Base-by-base conservation (phyloP, 1,140 invertebrate genomes). In the Euura saliciscinereae region DNA sequence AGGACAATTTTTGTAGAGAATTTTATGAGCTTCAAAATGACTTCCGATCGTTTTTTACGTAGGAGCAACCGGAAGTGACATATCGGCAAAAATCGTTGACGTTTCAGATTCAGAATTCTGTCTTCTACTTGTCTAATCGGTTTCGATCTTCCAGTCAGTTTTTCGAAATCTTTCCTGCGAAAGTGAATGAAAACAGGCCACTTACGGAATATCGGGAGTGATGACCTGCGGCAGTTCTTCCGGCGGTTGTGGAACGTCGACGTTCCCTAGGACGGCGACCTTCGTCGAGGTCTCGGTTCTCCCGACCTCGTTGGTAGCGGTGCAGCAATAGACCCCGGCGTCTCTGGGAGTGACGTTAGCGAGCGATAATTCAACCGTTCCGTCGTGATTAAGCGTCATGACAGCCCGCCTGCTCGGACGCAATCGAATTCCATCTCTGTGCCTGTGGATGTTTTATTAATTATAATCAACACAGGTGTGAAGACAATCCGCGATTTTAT, bases 251-350 rank as follows among this genome's bases (percentile, higher is more conserved):
- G 80, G 85, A n/a, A 78, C 80, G n/a, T 83, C 80, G 28, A 80
- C 74, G 6, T 76, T 76, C 46, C 89, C 81, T 67, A 88, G 81
- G 2, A 97, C 91, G 45, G 89, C 84, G 6, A 98, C 91, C 51
- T 90, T 90, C 11, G 92, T 92, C 8, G 89, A 91, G 4, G 92
- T 95, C 77, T 95, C 94, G 4, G 91, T 90, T 79, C 91, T 88
- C 44, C 97, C 97, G 4, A 97, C 92, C 75, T 94, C 92, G 84
- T 98, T 98, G 6, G 91, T 92, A 2, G 96, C 97, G 0, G 92
- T 91, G 76, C 96, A 97, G 0, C 91, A 93, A 84, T 98, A 99
- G n/a, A 93, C 88, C 10, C 97, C 97, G 3, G 92, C 92, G 84
- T 98, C 97, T 43, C 91, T 84, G 2, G 79, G 66, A 0, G 90